A percentile compares a stretch with the other conserved stretches of the same genome.
Conservation (phyloP, 2,797 vertebrate species). For the Parambassis ranga region DNA sequence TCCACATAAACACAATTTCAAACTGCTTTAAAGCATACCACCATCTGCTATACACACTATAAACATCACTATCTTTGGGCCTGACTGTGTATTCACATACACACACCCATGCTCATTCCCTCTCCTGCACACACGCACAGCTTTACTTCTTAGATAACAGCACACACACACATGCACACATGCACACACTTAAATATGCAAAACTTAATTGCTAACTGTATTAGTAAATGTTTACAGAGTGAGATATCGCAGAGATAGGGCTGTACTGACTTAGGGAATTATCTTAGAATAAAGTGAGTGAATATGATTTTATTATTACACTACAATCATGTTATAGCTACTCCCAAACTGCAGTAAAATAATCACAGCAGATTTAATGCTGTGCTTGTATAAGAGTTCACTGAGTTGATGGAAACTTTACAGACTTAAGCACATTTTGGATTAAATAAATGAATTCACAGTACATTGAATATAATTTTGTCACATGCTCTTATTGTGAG, state of each 20-base stretch:
- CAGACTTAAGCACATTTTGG: neutral
- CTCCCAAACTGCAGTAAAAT: constrained; percentile 51
- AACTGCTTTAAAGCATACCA: neutral
- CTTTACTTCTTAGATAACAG: constrained; percentile 17
- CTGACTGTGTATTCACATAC: neutral
- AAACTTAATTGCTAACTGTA: constrained; percentile 17
- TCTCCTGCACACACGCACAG: neutral
- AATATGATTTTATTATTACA: constrained; percentile 57
- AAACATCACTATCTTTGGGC: neutral
- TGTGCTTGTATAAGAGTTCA: constrained; percentile 35
- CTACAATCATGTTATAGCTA: constrained; percentile 4
- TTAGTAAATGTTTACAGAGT: constrained; percentile 32
- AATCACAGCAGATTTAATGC: constrained; percentile 26
- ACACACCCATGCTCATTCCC: neutral
- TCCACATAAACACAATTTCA: neutral
- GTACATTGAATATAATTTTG: neutral
- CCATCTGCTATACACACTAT: neutral
- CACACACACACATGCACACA: neutral
- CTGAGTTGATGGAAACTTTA: constrained; percentile 10
- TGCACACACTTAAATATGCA: neutral
- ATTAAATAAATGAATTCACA: neutral
- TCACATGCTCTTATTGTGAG: neutral
- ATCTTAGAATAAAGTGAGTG: constrained; percentile 40
- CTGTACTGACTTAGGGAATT: constrained; percentile 19
- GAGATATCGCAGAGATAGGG: constrained; percentile 30